Evolutionary conservation across 2,797 vertebrate genomes (phyloP), one percentile per base, ranked within the genome.

Genomic region (Acestrorhynchus altus): DNA sequence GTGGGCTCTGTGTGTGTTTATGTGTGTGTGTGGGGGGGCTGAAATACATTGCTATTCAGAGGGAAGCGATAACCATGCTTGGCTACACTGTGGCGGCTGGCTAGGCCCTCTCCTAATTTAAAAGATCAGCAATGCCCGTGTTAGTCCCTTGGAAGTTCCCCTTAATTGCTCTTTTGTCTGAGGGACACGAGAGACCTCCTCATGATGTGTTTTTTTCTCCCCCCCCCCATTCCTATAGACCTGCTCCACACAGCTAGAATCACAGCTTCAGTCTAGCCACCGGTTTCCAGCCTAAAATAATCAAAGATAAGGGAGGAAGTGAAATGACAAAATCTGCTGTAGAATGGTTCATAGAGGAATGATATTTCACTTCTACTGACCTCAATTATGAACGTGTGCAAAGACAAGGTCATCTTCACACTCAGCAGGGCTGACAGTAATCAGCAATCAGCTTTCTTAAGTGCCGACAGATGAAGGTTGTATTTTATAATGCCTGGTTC

Each of bases 101-200:
- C 80, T 84, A 80, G 82, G 70, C 84, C 67, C 46, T 40, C 10
- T 78, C 81, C 82, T 87, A 83, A 90, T 91, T 90, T 79, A 57
- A 80, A 83, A 47, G 59, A 74, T 71, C 76, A 89, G 24, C 86
- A 88, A 40, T 84, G 84, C 83, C 78, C 83, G 86, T 79, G 74
- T 74, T 16, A 54, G 82, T 73, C 65, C 81, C 72, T 72, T 68
- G 79, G 83, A 85, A 84, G 51, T 71, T 67, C 52, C 16, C 39
- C 86, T 81, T 90, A 91, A 91, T 90, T 89, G 81, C 76, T 80
- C 84, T 87, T 89, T 90, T 88, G 83, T 90, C 82, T 26, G 59
- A 82, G 16, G 68, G 78, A 61, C 87, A 82, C 68, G 80, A 60
- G 79, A 85, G 80, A 84, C 78, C 86, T 82, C 75, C 83, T 85